Conservation (phyloP, 2,888 invertebrate genomes). For the Polydrusus pterygomalis region DNA sequence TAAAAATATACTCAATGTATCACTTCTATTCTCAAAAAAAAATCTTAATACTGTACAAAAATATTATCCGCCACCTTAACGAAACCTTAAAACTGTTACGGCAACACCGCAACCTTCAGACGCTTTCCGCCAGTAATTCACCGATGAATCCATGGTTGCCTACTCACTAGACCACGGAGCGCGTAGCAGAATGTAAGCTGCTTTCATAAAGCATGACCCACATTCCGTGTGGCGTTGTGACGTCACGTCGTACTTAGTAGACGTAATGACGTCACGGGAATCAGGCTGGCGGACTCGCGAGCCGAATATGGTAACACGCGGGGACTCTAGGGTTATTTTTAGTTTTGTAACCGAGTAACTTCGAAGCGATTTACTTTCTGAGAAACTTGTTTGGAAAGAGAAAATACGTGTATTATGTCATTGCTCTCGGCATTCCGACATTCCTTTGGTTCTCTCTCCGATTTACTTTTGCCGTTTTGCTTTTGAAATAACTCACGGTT, state of each 20-base stretch:
- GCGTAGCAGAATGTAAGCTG: neutral
- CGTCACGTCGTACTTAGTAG: conserved; percentile 19
- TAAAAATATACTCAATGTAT: neutral
- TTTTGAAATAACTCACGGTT: neutral
- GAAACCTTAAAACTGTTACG: neutral
- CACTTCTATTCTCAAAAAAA: neutral
- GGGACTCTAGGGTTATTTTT: conserved; percentile 44
- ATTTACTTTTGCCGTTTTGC: neutral
- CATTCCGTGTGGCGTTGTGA: conserved; percentile 15
- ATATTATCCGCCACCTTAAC: neutral
- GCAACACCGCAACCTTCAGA: conserved; percentile 20
- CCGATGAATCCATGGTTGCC: conserved; percentile 38
- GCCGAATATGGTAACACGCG: conserved; percentile 51
- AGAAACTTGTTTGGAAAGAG: conserved; percentile 37
- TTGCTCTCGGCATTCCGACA: conserved; percentile 23
- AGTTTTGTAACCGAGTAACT: conserved; percentile 37
- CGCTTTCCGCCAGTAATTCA: conserved; percentile 3
- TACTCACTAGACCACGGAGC: conserved; percentile 6
- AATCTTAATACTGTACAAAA: neutral
- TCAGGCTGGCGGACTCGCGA: conserved; percentile 23
- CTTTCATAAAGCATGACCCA: conserved; percentile 44
- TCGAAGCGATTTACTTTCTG: conserved; percentile 21
- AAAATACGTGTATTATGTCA: conserved; percentile 43
- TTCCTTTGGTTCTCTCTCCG: conserved; percentile 16
- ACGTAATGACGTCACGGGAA: conserved; percentile 51